Conservation (phyloP, 2,113 vertebrate genomes). For the Natator depressus region DNA sequence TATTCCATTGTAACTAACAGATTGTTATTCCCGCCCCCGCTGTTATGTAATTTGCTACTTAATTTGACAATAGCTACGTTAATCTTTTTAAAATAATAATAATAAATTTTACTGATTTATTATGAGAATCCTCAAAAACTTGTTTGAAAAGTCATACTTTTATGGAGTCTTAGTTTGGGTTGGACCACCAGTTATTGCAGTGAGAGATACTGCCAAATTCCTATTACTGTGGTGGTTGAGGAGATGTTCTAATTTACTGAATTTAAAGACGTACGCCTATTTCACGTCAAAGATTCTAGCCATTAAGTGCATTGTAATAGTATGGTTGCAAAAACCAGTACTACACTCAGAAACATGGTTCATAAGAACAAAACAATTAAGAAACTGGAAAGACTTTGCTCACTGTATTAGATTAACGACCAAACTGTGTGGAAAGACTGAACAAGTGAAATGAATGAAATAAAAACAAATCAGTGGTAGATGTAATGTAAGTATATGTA, state of each 20-base stretch:
- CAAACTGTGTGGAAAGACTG: not conserved
- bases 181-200: not conserved
- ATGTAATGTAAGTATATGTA: not conserved
- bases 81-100: not conserved
- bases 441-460: not conserved
- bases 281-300: not conserved
- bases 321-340: not conserved
- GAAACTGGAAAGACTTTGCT: not conserved
- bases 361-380: not conserved
- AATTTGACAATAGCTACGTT: not conserved
- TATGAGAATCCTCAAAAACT: not conserved
- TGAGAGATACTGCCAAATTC: not conserved
- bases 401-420: not conserved
- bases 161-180: fast-evolving
- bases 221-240: not conserved
- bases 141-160: not conserved
- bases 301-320: not conserved
- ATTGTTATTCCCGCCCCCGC: not conserved
- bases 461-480: not conserved
- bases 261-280: not conserved
- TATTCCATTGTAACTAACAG: not conserved
- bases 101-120: not conserved
- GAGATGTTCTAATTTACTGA: not conserved
- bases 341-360: not conserved
- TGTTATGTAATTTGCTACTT: not conserved